Evolutionary conservation across 1,140 invertebrate genomes (phyloP).

Genomic region (Ips typographus): DNA sequence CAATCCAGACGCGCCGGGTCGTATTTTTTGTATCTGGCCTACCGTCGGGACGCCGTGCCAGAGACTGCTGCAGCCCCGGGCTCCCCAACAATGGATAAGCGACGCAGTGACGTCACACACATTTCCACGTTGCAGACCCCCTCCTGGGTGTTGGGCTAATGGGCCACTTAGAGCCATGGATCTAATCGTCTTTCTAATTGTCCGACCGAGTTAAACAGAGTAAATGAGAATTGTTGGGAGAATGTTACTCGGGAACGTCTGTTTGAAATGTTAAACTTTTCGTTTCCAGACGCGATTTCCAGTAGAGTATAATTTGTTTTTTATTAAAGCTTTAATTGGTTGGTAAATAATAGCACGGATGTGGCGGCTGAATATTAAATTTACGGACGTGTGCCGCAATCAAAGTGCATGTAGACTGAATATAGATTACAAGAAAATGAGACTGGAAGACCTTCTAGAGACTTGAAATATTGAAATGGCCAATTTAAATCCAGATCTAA

Average conservation of each 20-base stretch:
- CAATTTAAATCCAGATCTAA: slow-evolving; percentile 8
- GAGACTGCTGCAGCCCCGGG: slow-evolving; percentile 18
- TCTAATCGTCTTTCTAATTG: slow-evolving; percentile 4
- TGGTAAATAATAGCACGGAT: no score
- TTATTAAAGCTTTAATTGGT: no score
- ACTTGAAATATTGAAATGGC: slow-evolving; percentile 3
- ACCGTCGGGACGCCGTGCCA: slow-evolving; percentile 16
- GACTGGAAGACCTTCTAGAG: slow-evolving; percentile 1
- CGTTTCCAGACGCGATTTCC: no score
- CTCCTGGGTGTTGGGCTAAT: slow-evolving; percentile 5
- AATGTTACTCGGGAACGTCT: no score
- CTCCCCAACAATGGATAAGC: slow-evolving; percentile 6
- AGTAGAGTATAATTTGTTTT: no score
- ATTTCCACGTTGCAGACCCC: slow-evolving; percentile 10
- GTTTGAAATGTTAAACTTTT: no score
- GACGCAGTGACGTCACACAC: slow-evolving; percentile 27
- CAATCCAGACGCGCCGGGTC: background rate
- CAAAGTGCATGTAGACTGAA: slow-evolving; percentile 8
- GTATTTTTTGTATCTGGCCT: background rate
- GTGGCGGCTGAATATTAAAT: no score
- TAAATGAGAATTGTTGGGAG: no score
- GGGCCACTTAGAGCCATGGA: background rate
- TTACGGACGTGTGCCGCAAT: no score
- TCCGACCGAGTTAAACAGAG: background rate
- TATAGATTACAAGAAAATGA: slow-evolving; percentile 7